Evolutionary conservation across 2,113 vertebrate species (phyloP).

Genomic region (Thymallus thymallus): DNA sequence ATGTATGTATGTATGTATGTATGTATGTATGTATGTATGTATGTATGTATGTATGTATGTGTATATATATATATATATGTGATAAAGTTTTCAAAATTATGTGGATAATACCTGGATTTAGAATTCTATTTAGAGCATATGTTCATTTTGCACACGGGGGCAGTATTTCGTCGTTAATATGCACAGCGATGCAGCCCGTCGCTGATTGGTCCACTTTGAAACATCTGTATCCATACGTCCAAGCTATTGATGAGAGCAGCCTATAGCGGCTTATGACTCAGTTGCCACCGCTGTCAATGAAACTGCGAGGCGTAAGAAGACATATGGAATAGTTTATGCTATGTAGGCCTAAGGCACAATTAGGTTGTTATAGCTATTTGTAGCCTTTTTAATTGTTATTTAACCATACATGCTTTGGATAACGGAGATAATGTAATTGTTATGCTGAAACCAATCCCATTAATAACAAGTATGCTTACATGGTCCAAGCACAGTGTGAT

Average conservation of each 20-base stretch:
- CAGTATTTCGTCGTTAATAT: constrained; percentile 57
- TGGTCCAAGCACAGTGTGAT: not conserved
- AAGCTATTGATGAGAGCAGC: constrained; percentile 53
- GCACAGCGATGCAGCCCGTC: constrained; percentile 21
- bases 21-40: not conserved
- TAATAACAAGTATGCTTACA: not conserved
- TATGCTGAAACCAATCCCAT: not conserved
- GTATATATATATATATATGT: not conserved
- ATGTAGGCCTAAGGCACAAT: not conserved
- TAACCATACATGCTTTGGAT: not conserved
- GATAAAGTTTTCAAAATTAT: not conserved
- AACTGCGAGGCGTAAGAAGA: not conserved
- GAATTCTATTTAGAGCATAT: not conserved
- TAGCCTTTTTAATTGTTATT: not conserved
- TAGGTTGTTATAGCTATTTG: not conserved
- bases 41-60: not conserved
- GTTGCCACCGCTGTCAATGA: not conserved
- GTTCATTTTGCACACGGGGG: constrained; percentile 50
- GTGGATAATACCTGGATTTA: not conserved
- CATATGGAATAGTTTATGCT: not conserved
- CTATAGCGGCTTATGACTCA: constrained; percentile 46
- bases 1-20: not conserved
- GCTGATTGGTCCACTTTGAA: constrained; percentile 58
- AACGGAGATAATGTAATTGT: not conserved
- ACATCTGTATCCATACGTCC: constrained; percentile 66